phyloP scores from a whole-genome alignment of 2,797 vertebrate species.

The Vultur gryphus region DNA sequence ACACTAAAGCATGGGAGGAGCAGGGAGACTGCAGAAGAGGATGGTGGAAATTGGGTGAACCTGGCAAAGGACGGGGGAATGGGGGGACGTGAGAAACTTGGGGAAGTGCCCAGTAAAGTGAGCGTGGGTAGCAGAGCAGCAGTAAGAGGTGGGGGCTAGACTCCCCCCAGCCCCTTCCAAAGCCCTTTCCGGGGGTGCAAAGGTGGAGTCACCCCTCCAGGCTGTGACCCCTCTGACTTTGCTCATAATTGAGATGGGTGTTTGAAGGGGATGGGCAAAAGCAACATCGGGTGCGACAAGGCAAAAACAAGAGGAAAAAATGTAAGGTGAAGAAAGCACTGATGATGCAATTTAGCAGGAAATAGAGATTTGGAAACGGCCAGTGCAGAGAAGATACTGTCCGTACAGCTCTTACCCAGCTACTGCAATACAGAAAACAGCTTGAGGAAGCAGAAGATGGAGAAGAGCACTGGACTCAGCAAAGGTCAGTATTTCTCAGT shows the following conservation, averaged over 20 bases:
- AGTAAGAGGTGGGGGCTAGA: background rate
- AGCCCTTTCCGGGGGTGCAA: background rate
- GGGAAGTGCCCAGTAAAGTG: background rate
- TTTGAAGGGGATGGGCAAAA: background rate
- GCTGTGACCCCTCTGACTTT: background rate
- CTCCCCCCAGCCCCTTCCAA: background rate
- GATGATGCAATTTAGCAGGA: background rate
- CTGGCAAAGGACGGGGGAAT: too few species aligned
- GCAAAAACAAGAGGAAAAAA: background rate
- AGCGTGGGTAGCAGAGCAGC: background rate
- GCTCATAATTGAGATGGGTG: too few species aligned
- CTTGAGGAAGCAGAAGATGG: background rate
- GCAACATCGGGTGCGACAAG: accelerated
- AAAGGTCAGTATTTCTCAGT: background rate
- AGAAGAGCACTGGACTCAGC: background rate
- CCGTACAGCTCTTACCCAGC: background rate
- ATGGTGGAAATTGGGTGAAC: background rate
- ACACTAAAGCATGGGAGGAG: background rate
- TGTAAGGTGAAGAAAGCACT: background rate
- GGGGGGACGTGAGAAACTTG: too few species aligned
- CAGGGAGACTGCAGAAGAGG: background rate
- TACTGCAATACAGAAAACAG: background rate
- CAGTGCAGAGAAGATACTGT: background rate
- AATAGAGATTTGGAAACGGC: background rate
- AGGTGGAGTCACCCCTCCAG: background rate